phyloP scores from a whole-genome alignment of 2,797 vertebrate species.

The Chiloscyllium punctatum region DNA sequence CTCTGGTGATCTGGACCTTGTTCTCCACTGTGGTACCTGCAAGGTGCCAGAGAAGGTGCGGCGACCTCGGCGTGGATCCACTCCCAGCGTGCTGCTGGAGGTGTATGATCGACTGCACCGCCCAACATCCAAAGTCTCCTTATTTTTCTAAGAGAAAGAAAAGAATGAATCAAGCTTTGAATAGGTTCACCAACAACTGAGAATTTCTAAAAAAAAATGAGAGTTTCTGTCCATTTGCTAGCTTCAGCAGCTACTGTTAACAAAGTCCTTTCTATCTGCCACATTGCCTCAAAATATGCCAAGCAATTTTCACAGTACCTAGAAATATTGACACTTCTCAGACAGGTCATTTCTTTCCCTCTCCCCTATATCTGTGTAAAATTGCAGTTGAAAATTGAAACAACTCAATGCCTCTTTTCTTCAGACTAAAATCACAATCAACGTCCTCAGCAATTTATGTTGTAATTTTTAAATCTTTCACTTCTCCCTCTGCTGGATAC shows the following conservation, averaged over 20 bases:
- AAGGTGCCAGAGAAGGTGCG: slow-evolving; percentile 66
- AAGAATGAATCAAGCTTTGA: neutral
- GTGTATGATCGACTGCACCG: slow-evolving; percentile 67
- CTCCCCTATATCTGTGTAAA: neutral
- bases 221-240: neutral
- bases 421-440: neutral
- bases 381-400: neutral
- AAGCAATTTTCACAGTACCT: neutral
- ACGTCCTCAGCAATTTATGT: neutral
- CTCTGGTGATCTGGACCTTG: slow-evolving; percentile 63
- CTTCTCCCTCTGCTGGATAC: neutral
- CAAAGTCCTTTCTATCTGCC: neutral
- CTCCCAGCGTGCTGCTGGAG: slow-evolving; percentile 63
- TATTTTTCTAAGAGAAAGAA: slow-evolving; percentile 47
- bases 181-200: neutral
- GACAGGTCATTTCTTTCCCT: neutral
- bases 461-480: neutral
- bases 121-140: slow-evolving; percentile 56
- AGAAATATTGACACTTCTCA: neutral
- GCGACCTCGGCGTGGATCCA: slow-evolving; percentile 62
- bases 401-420: neutral
- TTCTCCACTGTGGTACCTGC: slow-evolving; percentile 68
- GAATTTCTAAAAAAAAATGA: neutral
- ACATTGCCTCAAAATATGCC: neutral
- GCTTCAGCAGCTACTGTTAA: neutral